Base-by-base conservation (phyloP, 2,888 invertebrate genomes). In the Sylvicola cinctus region DNA sequence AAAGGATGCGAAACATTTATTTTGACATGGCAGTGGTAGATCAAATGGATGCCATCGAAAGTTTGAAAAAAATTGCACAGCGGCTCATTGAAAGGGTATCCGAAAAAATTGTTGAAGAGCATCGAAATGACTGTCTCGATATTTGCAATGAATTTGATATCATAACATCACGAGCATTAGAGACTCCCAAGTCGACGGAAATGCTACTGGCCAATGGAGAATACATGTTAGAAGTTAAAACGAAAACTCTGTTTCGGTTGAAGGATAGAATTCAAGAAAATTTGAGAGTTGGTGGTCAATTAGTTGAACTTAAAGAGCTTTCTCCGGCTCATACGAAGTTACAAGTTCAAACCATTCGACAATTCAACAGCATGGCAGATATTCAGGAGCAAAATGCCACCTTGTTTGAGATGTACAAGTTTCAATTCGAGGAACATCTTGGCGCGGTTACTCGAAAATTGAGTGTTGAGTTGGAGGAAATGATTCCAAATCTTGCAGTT, bases 341-440 rank as follows among this genome's bases (percentile, higher is more conserved):
- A 3, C 88, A 88, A 49, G 71, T 78, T n/a, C 65, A 60, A 29
- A 83, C 85, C 1, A 72, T 91, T 1, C 74, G 75, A 43, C 90
- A 90, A 88, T 58, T 87, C 2, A 68, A 67, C 39, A 65, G 74
- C 26, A 85, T 91, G 33, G 74, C 75, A 46, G 75, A 78, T 1
- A 70, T 87, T 36, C 76, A 90, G 47, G 80, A 85, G 23, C 67
- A 67, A 44, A 85, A 84, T 52, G 77, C 81, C 32, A 68, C 68
- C 8, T 62, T 74, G 44, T 81, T 77, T 49, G 90, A 91, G 58
- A 65, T 74, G 14, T 73, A 71, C 37, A 88, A 87, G 58, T 75
- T 70, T 41, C 73, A 80, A 43, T 77, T 88, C 54, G 91, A 93
- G 59, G 87, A 87, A 47, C 63, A 67, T 40, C 55, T 91, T 36